These are phyloP conservation scores for Falcaria lacertinaria DNA, from an alignment of 2,888 invertebrate species.

Conservation along the genomic window DNA sequence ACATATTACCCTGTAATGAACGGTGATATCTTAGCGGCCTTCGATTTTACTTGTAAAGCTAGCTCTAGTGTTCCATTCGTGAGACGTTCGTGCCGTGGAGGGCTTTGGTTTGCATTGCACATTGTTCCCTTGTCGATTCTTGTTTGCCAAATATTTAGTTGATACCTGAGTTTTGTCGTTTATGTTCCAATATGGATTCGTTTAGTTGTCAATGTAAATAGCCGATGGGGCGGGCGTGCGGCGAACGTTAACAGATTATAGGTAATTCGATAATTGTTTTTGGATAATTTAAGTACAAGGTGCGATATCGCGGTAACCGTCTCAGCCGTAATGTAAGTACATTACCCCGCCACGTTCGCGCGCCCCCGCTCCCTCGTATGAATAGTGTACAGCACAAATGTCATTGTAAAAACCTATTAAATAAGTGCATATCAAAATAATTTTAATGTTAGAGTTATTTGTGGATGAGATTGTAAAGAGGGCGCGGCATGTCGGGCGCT, in stretches of 20 bases:
- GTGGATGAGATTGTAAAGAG: slow-evolving; percentile 40
- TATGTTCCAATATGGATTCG: slow-evolving; percentile 48
- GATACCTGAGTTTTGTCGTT: slow-evolving; percentile 43
- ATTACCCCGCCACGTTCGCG: slow-evolving; percentile 31
- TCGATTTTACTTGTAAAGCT: slow-evolving; percentile 78
- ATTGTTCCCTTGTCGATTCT: slow-evolving; percentile 42
- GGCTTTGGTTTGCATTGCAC: slow-evolving; percentile 46
- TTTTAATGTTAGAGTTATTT: slow-evolving; percentile 70
- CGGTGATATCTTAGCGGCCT: slow-evolving; percentile 79
- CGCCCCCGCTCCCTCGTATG: slow-evolving; percentile 31
- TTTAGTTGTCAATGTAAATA: slow-evolving; percentile 67
- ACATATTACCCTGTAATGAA: slow-evolving; percentile 72
- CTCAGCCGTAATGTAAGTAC: slow-evolving; percentile 33
- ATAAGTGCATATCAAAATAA: slow-evolving; percentile 77
- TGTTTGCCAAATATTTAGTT: slow-evolving; percentile 73
- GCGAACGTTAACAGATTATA: slow-evolving; percentile 32
- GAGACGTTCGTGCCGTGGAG: slow-evolving; percentile 40
- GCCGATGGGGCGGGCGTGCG: slow-evolving; percentile 36
- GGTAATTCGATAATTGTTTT: slow-evolving; percentile 32
- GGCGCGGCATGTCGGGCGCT: slow-evolving; percentile 21
- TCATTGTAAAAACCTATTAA: slow-evolving; percentile 69
- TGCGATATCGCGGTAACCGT: slow-evolving; percentile 35
- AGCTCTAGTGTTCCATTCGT: slow-evolving; percentile 62
- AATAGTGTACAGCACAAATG: slow-evolving; percentile 74
- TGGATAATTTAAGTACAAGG: slow-evolving; percentile 51